Evolutionary conservation across 2,797 vertebrate genomes (phyloP).

Genomic region (Gallinago stenura): DNA sequence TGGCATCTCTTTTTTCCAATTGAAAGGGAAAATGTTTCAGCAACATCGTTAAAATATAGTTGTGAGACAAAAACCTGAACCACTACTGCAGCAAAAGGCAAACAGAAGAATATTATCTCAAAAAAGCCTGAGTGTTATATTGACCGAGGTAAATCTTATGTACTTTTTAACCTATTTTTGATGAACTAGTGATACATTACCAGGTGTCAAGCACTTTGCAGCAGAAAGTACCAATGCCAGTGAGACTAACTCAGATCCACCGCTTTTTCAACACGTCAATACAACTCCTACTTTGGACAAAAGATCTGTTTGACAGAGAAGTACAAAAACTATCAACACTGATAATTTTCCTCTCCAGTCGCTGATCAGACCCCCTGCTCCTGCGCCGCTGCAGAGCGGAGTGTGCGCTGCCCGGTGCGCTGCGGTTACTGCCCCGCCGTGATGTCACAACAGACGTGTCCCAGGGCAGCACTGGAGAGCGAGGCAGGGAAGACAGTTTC

Average conservation of each 20-base stretch:
- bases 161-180: background rate
- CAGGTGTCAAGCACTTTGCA: background rate
- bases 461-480: background rate
- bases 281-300: background rate
- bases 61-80: background rate
- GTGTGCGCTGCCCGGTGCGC: accelerated
- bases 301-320: background rate
- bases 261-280: background rate
- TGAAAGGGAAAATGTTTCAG: background rate
- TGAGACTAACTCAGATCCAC: background rate
- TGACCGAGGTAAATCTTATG: accelerated
- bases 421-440: background rate
- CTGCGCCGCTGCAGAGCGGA: background rate
- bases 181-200: background rate
- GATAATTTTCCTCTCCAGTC: background rate
- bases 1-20: background rate
- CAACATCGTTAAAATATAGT: background rate
- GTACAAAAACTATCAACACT: background rate
- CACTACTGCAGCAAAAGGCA: background rate
- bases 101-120: background rate
- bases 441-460: background rate
- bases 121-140: background rate
- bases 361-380: background rate
- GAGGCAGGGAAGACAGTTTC: background rate
- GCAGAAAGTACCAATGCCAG: background rate